phyloP scores from a whole-genome alignment of 92 coral and sea anemone species.

The Porites divaricata region DNA sequence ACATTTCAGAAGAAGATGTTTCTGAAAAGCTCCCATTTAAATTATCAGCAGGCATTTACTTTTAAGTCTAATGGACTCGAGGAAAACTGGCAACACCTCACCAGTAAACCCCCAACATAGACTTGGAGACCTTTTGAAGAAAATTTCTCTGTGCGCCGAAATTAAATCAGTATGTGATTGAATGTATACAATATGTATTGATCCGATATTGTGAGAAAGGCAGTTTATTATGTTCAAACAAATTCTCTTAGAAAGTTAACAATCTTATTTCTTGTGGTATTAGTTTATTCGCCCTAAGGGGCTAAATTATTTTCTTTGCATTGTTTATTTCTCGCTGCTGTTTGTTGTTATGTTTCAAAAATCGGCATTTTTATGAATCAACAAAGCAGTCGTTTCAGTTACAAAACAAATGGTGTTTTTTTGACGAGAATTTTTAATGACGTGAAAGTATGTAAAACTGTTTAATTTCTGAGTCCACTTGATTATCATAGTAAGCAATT shows the following conservation, averaged over 20 bases:
- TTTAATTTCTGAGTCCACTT: no score
- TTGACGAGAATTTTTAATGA: not conserved
- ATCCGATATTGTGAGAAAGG: not conserved
- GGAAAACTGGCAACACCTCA: no score
- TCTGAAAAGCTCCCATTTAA: not conserved
- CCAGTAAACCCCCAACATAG: no score
- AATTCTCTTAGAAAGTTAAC: not conserved
- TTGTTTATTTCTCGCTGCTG: not conserved
- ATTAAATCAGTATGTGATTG: not conserved
- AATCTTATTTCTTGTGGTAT: not conserved
- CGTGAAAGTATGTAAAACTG: no score
- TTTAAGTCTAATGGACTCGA: no score
- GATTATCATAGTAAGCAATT: no score
- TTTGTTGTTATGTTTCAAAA: not conserved
- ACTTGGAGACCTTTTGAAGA: not conserved
- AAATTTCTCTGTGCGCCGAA: not conserved
- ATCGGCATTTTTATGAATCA: not conserved
- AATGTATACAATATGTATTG: not conserved
- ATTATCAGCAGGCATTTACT: no score
- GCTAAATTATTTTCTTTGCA: not conserved
- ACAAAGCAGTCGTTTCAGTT: not conserved
- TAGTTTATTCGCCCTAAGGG: constrained; percentile 19
- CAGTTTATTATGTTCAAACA: not conserved
- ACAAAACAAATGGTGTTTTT: not conserved
- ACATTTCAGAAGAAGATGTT: no score